phyloP scores from a whole-genome alignment of 2,797 vertebrate species.

The Clarias pachynema region DNA sequence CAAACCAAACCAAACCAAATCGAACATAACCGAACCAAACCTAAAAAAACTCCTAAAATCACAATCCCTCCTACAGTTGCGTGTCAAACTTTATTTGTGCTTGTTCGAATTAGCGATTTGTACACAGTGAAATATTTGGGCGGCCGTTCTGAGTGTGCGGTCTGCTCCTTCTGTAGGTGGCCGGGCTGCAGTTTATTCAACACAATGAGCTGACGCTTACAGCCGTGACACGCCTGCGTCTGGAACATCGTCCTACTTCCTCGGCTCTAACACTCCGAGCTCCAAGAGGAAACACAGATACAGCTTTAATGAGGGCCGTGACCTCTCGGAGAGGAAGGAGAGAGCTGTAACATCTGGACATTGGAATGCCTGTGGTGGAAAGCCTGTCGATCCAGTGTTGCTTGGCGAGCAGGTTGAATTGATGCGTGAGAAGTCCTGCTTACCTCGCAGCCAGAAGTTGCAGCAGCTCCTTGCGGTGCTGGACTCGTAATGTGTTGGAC shows the following conservation, averaged over 20 bases:
- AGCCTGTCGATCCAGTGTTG: conserved; percentile 25
- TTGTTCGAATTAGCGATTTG: background rate
- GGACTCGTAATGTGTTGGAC: conserved; percentile 86
- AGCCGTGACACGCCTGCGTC: conserved; percentile 16
- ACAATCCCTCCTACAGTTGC: background rate
- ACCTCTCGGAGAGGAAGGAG: conserved; percentile 22
- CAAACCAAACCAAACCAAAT: too few relatives aligned
- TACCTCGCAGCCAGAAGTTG: conserved; percentile 78
- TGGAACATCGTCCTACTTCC: conserved; percentile 26
- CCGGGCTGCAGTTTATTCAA: conserved; percentile 34
- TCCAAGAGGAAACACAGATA: conserved; percentile 39
- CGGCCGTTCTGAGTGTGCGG: background rate
- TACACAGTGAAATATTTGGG: conserved; percentile 6
- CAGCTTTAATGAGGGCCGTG: conserved; percentile 31
- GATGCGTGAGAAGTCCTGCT: conserved; percentile 45
- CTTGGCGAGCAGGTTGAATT: conserved; percentile 14
- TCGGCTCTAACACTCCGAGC: conserved; percentile 28
- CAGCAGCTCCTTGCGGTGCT: conserved; percentile 82
- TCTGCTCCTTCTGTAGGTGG: conserved; percentile 20
- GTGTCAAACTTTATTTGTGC: conserved; percentile 17
- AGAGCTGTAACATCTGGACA: conserved; percentile 38
- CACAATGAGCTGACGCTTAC: conserved; percentile 17
- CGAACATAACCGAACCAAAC: background rate
- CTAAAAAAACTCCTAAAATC: background rate
- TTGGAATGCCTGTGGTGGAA: conserved; percentile 24